Conservation (phyloP, 2,113 vertebrate genomes). For the Hemicordylus capensis region DNA sequence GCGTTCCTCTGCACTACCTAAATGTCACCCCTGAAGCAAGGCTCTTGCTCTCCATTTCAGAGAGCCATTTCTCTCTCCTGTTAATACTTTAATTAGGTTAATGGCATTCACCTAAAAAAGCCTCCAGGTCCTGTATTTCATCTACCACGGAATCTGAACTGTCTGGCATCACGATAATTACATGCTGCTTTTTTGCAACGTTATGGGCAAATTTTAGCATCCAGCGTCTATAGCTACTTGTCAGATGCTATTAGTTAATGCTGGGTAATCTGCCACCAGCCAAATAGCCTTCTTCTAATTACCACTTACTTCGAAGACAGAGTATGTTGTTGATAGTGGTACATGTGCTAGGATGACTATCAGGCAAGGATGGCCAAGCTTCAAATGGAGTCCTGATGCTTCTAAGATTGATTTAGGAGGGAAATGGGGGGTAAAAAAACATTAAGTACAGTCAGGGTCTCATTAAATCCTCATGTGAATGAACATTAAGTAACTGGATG, state of each 20-base stretch:
- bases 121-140: not conserved
- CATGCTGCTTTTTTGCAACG: not conserved
- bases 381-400: not conserved
- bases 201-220: not conserved
- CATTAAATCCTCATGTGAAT: not conserved
- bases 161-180: slow-evolving; percentile 13
- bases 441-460: not conserved
- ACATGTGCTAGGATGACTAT: not conserved
- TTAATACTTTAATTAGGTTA: slow-evolving; percentile 21
- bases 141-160: not conserved
- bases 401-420: not conserved
- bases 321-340: too few species aligned
- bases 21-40: not conserved
- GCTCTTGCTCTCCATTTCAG: not conserved
- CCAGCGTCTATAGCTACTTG: not conserved
- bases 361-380: not conserved
- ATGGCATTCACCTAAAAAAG: slow-evolving; percentile 12
- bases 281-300: not conserved
- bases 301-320: slow-evolving; percentile 7
- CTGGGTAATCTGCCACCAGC: slow-evolving; percentile 2
- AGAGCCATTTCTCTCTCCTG: not conserved
- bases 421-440: too few species aligned
- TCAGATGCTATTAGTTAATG: slow-evolving; percentile 14
- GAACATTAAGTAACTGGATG: not conserved
- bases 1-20: not conserved